A percentile compares a stretch with the other conserved stretches of the same genome.
Conservation (phyloP, 2,888 invertebrate genomes). For the Alloplasta piceator region DNA sequence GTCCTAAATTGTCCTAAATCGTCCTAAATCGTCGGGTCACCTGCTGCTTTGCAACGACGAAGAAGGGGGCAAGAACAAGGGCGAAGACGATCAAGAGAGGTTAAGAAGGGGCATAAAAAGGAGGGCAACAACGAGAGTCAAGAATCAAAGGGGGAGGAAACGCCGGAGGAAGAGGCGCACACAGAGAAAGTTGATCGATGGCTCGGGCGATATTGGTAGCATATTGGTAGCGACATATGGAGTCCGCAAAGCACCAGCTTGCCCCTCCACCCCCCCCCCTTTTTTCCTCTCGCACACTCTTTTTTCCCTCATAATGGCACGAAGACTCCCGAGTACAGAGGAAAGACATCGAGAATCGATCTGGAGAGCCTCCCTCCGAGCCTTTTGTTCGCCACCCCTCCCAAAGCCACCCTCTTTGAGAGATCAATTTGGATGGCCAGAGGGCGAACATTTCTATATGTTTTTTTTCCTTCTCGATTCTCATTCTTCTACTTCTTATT, state of each 20-base stretch:
- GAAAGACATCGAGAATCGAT: slow-evolving; percentile 68
- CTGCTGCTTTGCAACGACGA: slow-evolving; percentile 48
- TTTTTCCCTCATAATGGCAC: slow-evolving; percentile 44
- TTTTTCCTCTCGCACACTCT: slow-evolving; percentile 50
- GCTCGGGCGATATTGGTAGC: slow-evolving; percentile 77
- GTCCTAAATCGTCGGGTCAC: slow-evolving; percentile 52
- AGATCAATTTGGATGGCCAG: slow-evolving; percentile 50
- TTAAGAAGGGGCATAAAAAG: not conserved
- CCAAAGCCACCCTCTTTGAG: slow-evolving; percentile 37
- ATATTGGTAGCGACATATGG: slow-evolving; percentile 80
- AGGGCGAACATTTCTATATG: not conserved
- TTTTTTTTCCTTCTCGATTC: not conserved
- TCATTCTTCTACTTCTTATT: slow-evolving; percentile 2
- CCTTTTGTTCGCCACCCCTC: slow-evolving; percentile 29
- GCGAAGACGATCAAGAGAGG: slow-evolving; percentile 20
- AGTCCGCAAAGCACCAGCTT: slow-evolving; percentile 73
- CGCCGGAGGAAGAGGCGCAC: slow-evolving; percentile 68
- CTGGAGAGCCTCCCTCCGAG: slow-evolving; percentile 9
- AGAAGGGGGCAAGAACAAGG: not conserved
- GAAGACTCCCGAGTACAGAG: slow-evolving; percentile 16
- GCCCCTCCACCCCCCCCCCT: slow-evolving; percentile 67
- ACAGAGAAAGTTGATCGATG: slow-evolving; percentile 76
- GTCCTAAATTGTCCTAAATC: too few relatives aligned
- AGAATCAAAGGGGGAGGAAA: slow-evolving; percentile 50
- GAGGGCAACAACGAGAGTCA: slow-evolving; percentile 34